Conservation (phyloP, 2,113 vertebrate species). For the Prunella himalayana region DNA sequence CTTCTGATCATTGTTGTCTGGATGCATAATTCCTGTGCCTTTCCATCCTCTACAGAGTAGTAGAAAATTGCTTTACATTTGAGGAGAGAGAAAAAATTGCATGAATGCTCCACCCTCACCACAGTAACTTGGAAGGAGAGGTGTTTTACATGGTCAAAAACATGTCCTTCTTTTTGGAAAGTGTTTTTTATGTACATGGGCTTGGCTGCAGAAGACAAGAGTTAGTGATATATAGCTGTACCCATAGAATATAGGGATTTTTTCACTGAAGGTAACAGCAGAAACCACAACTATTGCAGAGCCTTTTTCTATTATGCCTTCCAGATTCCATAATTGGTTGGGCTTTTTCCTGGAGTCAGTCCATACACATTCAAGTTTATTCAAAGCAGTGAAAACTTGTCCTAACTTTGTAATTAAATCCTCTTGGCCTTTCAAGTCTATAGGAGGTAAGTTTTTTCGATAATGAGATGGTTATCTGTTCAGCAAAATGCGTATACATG, state of each 20-base stretch:
- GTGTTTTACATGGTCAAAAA: neutral
- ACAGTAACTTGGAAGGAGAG: neutral
- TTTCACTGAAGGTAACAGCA: neutral
- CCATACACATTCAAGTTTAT: neutral
- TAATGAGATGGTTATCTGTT: neutral
- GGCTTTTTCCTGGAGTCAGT: conserved; percentile 2
- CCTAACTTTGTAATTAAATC: neutral
- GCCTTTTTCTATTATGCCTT: neutral
- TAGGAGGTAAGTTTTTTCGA: neutral
- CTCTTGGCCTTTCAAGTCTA: neutral
- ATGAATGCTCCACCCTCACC: neutral
- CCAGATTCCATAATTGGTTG: neutral
- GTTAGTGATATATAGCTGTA: neutral
- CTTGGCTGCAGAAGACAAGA: neutral
- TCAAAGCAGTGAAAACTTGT: neutral
- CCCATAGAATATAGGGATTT: neutral
- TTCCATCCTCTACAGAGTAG: neutral
- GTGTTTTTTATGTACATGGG: neutral
- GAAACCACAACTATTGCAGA: neutral
- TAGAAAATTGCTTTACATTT: neutral
- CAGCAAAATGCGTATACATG: neutral
- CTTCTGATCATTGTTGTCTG: neutral
- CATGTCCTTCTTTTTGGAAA: neutral
- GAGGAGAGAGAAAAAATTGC: neutral
- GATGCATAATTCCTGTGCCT: neutral